Conservation (phyloP, 2,113 vertebrate species). For the Nyctereutes procyonoides region DNA sequence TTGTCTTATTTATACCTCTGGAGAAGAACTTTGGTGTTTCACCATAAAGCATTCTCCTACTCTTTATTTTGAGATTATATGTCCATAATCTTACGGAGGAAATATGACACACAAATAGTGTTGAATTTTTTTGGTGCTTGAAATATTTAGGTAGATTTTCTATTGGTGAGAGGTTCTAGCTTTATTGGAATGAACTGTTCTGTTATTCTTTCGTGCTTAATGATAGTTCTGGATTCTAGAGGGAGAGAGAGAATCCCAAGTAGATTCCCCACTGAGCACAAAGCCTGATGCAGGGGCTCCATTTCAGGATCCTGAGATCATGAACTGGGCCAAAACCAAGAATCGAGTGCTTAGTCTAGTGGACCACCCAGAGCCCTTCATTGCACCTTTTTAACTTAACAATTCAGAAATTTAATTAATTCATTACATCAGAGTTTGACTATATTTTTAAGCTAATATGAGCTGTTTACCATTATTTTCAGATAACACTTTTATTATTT, state of each 20-base stretch:
- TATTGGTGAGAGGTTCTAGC: not conserved
- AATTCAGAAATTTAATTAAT: not conserved
- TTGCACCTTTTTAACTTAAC: not conserved
- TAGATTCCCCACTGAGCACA: not conserved
- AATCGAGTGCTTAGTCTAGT: not conserved
- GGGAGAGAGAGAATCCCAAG: not conserved
- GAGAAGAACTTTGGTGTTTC: not conserved
- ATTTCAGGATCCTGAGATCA: not conserved
- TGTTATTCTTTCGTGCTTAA: not conserved
- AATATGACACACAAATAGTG: not conserved
- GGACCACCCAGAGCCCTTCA: not conserved
- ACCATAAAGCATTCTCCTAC: not conserved
- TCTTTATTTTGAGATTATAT: not conserved
- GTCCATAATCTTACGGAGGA: not conserved
- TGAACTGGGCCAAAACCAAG: not conserved
- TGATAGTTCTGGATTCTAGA: not conserved
- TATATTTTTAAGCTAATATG: not conserved
- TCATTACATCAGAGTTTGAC: not conserved
- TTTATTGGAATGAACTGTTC: not conserved
- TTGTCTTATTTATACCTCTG: not conserved
- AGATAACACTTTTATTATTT: conserved; percentile 6
- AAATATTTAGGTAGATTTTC: not conserved
- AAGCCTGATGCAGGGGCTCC: not conserved
- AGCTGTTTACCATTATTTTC: not conserved
- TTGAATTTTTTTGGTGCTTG: conserved; percentile 17